Evolutionary conservation across 2,888 invertebrate species (phyloP), one percentile per base, ranked within the genome.

Genomic region (Leptodirus hochenwartii): DNA sequence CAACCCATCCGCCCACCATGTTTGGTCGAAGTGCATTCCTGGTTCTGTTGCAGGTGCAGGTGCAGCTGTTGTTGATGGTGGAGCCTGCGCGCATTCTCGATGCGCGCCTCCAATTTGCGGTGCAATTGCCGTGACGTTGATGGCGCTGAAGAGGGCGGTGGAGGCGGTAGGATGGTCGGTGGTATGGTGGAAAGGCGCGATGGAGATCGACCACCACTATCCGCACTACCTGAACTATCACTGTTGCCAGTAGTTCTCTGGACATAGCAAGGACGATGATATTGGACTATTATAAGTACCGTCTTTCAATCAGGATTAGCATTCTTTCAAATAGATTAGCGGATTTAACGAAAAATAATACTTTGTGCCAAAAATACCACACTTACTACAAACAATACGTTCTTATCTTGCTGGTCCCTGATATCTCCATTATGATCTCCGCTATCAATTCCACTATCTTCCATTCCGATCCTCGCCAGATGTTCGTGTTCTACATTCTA

Each of bases 381-480:
- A n/a, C n/a, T n/a, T n/a, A n/a, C n/a, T n/a, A n/a, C n/a, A n/a
- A n/a, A n/a, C n/a, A n/a, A n/a, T n/a, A n/a, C n/a, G n/a, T n/a
- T n/a, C n/a, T n/a, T n/a, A n/a, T n/a, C n/a, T n/a, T n/a, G n/a
- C n/a, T n/a, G n/a, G n/a, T n/a, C n/a, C n/a, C 41, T 32, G 34
- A 47, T 40, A 51, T 61, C 43, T 46, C 49, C 51, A 47, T 53
- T 49, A 35, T 51, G 59, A 44, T 62, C 61, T 16, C 58, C 58
- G 39, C 59, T 60, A 41, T 62, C 58, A 37, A 62, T 62, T 13
- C 63, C 62, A 47, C 62, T 62, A 43, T 62, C 61, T 47, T 62
- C 61, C 60, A 61, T 59, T 8, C 12, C 22, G n/a, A n/a, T n/a
- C n/a, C n/a, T n/a, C n/a, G n/a, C n/a, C n/a, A n/a, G n/a, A n/a